Evolutionary conservation across 1,140 invertebrate genomes (phyloP).

Genomic region (Drosophila ohnishii): DNA sequence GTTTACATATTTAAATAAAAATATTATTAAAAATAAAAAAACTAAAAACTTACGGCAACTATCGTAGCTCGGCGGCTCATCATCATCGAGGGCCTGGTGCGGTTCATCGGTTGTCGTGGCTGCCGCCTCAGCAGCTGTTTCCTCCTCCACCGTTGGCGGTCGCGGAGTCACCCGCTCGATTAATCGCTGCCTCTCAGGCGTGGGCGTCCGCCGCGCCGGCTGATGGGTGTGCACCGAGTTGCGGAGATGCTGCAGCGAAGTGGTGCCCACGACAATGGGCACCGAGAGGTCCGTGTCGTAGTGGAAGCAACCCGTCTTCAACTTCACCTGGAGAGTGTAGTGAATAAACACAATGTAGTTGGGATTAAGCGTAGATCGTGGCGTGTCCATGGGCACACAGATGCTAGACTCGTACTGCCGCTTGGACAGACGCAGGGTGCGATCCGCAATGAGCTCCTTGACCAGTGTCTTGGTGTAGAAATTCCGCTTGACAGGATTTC

Average conservation of each 20-base stretch:
- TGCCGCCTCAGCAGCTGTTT: constrained; percentile 30
- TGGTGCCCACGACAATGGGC: constrained; percentile 71
- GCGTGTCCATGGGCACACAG: constrained; percentile 71
- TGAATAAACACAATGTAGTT: constrained; percentile 80
- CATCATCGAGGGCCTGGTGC: constrained; percentile 62
- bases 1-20: no score
- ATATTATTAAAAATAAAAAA: no score
- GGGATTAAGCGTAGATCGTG: constrained; percentile 74
- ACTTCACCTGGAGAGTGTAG: constrained; percentile 73
- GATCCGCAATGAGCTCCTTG: constrained; percentile 65
- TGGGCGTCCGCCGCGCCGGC: constrained; percentile 44
- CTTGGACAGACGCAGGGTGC: constrained; percentile 71
- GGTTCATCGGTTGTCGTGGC: constrained; percentile 32
- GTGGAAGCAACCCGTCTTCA: constrained; percentile 77
- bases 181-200: constrained; percentile 64
- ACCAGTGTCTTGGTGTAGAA: constrained; percentile 71
- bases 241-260: constrained; percentile 56
- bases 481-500: constrained; percentile 75
- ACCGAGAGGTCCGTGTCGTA: constrained; percentile 78
- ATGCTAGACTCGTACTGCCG: constrained; percentile 71
- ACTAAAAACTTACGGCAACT: constrained; percentile 59
- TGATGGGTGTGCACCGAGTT: constrained; percentile 51
- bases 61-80: constrained; percentile 76
- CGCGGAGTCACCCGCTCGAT: constrained; percentile 65
- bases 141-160: constrained; percentile 51